These are phyloP conservation scores for Leptoteleia sp. DNA, from an alignment of 1,140 invertebrate genomes.

Conservation along the genomic window DNA sequence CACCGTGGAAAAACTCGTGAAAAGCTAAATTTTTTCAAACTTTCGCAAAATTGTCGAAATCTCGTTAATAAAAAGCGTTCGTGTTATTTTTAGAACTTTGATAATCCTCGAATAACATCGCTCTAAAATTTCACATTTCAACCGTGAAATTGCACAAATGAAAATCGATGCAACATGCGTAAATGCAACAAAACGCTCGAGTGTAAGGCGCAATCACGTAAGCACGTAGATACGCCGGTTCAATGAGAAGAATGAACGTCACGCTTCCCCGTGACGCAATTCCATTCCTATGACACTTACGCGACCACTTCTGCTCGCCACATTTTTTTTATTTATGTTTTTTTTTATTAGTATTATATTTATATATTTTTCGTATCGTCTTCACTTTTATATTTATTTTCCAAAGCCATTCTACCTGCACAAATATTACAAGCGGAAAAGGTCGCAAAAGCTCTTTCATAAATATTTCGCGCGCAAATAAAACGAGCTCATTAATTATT, in stretches of 20 bases:
- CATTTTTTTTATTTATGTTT: conserved; percentile 5
- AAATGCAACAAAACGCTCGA: conserved; percentile 18
- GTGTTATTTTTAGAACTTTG: too few species aligned
- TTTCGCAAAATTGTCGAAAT: too few species aligned
- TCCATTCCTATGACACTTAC: conserved; percentile 7
- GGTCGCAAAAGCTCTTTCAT: too few species aligned
- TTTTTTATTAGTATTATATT: too few species aligned
- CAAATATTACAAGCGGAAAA: background rate
- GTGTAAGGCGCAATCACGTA: conserved; percentile 36
- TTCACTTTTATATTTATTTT: background rate
- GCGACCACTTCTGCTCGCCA: background rate
- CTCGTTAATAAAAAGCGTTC: too few species aligned
- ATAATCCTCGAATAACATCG: too few species aligned
- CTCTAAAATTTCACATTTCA: too few species aligned
- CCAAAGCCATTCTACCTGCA: background rate
- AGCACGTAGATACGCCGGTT: conserved; percentile 19
- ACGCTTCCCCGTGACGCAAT: conserved; percentile 41
- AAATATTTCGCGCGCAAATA: conserved; percentile 4
- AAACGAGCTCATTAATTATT: conserved; percentile 15
- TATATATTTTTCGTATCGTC: too few species aligned
- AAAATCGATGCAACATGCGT: too few species aligned
- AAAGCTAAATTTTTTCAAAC: too few species aligned
- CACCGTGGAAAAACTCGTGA: too few species aligned
- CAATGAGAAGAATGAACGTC: conserved; percentile 36
- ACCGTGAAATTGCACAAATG: too few species aligned